Evolutionary conservation across 2,797 vertebrate species (phyloP), one percentile per base, ranked within the genome.

Genomic region (Scolopax bukidnonensis): DNA sequence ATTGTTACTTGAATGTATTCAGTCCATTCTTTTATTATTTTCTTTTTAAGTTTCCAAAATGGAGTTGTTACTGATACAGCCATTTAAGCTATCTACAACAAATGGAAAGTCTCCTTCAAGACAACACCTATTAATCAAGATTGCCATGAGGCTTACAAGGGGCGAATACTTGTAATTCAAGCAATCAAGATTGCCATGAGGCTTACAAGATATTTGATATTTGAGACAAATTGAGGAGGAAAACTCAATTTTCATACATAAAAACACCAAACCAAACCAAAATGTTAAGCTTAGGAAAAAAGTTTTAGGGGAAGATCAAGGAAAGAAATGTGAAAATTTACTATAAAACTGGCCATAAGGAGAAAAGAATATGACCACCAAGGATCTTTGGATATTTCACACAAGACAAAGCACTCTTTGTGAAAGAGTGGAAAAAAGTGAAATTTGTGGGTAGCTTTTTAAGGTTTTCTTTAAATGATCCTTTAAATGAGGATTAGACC

Each of bases 301-400:
- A 36, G 32, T 21, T 75, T 40, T 53, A 57, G 14, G 5, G 4
- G 9, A 78, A 78, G 27, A 13, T 11, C 7, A 38, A 53, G 24
- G 20, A 70, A 70, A 73, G 9, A 63, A 54, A 30, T 4, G 3
- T 50, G 19, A 78, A 59, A 75, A 59, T 33, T 51, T 71, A 17
- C 1, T 63, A 9, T 70, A 56, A 53, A 30, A 10, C 4, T 13
- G 1, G 1, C 5, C 10, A 19, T 2, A 45, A 15, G 13, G 11
- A 57, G 8, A 36, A 81, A 77, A 36, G 1, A 24, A 21, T 38
- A 57, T 32, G 19, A 59, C 4, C 3, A 25, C 8, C 1, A 8
- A 43, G 12, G 12, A 24, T 61, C 9, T 48, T 65, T 3, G 1
- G 12, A 48, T 10, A 65, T 18, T 65, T 77, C 8, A 30, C 30